These are phyloP conservation scores for Drosophila ustulata DNA, from an alignment of 2,888 invertebrate species.

Conservation along the genomic window DNA sequence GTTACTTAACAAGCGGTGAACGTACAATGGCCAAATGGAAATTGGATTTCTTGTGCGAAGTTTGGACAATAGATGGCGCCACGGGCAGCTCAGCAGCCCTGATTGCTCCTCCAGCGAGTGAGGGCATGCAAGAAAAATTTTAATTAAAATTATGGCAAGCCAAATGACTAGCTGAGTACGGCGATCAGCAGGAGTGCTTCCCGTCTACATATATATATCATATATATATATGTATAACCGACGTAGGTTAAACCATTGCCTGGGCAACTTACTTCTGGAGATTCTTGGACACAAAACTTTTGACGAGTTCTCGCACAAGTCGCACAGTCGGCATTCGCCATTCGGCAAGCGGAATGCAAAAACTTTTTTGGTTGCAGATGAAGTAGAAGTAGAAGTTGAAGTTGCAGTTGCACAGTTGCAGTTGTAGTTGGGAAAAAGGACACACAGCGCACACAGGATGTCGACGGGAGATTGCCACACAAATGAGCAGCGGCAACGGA, in stretches of 20 bases:
- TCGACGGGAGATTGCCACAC: constrained; percentile 77
- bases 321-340: constrained; percentile 42
- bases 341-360: constrained; percentile 68
- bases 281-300: constrained; percentile 52
- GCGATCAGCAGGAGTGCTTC: constrained; percentile 30
- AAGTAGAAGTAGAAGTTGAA: constrained; percentile 47
- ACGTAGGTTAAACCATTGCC: constrained; percentile 4
- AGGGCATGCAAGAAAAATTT: constrained; percentile 32
- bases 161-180: constrained; percentile 8
- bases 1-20: constrained; percentile 25
- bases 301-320: constrained; percentile 60
- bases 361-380: constrained; percentile 59
- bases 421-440: constrained; percentile 24
- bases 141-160: constrained; percentile 59
- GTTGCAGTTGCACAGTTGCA: neutral
- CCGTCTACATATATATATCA: constrained; percentile 9
- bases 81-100: constrained; percentile 25
- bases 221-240: neutral
- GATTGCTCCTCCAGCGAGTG: constrained; percentile 10
- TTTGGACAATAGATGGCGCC: constrained; percentile 49
- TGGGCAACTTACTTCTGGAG: constrained; percentile 34
- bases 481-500: constrained; percentile 72
- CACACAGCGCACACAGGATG: constrained; percentile 56
- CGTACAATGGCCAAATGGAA: constrained; percentile 37
- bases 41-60: constrained; percentile 43